A percentile compares a stretch with the other conserved stretches of the same genome.
phyloP scores from a whole-genome alignment of 1,140 invertebrate genomes.

The Whitmania pigra region DNA sequence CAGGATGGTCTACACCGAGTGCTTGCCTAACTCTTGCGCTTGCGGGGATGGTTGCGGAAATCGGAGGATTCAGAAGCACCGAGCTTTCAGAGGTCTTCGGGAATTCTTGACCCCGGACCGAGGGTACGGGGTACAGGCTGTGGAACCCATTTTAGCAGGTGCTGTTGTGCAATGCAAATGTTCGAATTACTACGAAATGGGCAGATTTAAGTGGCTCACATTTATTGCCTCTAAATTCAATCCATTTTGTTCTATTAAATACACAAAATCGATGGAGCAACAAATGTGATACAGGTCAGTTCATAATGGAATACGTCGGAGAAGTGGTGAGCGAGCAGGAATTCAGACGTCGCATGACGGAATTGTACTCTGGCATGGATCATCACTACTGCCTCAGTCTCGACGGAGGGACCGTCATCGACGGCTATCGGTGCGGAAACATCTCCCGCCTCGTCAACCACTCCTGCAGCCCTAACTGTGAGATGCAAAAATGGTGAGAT shows the following conservation, averaged over 20 bases:
- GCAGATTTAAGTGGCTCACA: no score
- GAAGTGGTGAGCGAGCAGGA: constrained; percentile 88
- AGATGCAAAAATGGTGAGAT: constrained; percentile 92
- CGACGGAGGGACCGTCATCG: constrained; percentile 83
- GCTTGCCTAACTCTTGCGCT: constrained; percentile 67
- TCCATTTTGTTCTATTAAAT: no score
- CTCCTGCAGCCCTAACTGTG: constrained; percentile 92
- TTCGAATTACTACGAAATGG: no score
- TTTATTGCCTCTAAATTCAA: no score
- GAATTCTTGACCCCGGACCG: constrained; percentile 76
- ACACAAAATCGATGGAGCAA: no score
- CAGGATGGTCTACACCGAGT: constrained; percentile 77
- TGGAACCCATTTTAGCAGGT: constrained; percentile 56
- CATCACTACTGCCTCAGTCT: constrained; percentile 93
- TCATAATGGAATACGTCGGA: constrained; percentile 89
- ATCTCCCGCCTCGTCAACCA: constrained; percentile 94
- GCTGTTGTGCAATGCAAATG: neutral
- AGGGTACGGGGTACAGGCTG: constrained; percentile 80
- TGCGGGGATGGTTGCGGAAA: constrained; percentile 57
- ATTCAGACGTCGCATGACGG: constrained; percentile 77
- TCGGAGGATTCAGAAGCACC: constrained; percentile 75
- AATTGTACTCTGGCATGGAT: constrained; percentile 70
- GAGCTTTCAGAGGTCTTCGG: constrained; percentile 70
- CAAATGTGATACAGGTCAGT: constrained; percentile 51
- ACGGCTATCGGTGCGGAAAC: constrained; percentile 92